Conservation (phyloP, 2,113 vertebrate genomes). For the Heterotis niloticus region DNA sequence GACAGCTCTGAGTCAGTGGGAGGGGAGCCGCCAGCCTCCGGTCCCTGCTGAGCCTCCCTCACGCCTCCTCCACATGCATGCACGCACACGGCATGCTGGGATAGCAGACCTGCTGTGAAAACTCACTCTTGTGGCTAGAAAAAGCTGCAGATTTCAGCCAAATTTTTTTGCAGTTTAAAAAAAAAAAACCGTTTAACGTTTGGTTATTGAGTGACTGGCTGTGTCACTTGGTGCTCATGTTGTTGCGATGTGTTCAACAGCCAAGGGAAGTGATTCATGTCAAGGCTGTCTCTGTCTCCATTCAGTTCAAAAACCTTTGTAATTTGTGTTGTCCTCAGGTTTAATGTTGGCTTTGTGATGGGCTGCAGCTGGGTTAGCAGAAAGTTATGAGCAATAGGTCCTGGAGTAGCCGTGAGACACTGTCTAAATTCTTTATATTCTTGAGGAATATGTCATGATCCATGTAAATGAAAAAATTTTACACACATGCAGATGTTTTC, state of each 20-base stretch:
- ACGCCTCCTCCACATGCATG: background rate
- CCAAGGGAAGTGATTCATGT: background rate
- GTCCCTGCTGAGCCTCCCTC: constrained; percentile 2
- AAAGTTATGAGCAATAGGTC: too few species aligned
- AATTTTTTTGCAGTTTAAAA: background rate
- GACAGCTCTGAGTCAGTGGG: constrained; percentile 34
- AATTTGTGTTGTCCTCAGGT: too few species aligned
- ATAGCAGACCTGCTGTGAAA: constrained; percentile 23
- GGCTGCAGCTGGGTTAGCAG: too few species aligned
- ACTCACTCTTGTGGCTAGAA: constrained; percentile 19
- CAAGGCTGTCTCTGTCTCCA: constrained; percentile 1
- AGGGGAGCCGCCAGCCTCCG: constrained; percentile 19
- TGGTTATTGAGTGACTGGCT: constrained; percentile 2
- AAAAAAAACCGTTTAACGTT: background rate
- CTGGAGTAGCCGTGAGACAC: too few species aligned
- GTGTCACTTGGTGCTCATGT: background rate
- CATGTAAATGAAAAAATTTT: too few species aligned
- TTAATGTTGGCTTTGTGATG: too few species aligned
- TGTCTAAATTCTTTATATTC: too few species aligned
- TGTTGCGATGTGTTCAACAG: background rate
- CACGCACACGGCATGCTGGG: background rate
- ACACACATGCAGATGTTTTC: too few species aligned
- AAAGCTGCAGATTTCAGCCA: constrained; percentile 8
- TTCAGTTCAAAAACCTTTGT: background rate
- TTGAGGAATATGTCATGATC: too few species aligned